A percentile compares a stretch with the other conserved stretches of the same genome.
Evolutionary conservation across 2,113 vertebrate species (phyloP).

Genomic region (Baryphthengus martii): DNA sequence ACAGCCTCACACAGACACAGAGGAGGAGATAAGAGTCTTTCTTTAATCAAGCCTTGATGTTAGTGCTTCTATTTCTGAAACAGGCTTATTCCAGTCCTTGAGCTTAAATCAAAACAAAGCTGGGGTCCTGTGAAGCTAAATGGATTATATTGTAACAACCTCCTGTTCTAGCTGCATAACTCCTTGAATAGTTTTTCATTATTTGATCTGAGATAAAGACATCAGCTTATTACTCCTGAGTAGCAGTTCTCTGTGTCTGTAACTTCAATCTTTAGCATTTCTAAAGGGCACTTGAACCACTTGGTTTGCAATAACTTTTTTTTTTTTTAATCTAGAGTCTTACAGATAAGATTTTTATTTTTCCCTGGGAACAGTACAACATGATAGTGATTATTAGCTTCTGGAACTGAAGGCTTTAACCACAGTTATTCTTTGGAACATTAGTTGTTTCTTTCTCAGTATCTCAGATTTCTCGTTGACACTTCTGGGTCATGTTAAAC

Average conservation of each 20-base stretch:
- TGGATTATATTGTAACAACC: constrained; percentile 22
- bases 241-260: neutral
- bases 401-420: neutral
- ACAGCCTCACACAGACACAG: neutral
- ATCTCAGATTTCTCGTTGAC: constrained; percentile 6
- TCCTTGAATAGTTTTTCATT: constrained; percentile 41
- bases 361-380: neutral
- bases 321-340: neutral
- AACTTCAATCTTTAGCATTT: constrained; percentile 44
- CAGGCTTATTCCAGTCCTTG: constrained; percentile 6
- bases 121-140: neutral
- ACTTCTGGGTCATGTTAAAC: neutral
- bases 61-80: constrained; percentile 36
- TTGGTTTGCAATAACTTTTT: constrained; percentile 6
- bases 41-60: constrained; percentile 7
- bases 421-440: neutral
- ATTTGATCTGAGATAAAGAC: constrained; percentile 30
- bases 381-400: too few relatives aligned
- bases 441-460: neutral
- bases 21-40: neutral
- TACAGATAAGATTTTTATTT: constrained; percentile 39
- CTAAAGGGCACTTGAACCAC: constrained; percentile 13
- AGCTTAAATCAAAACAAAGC: constrained; percentile 53
- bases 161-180: constrained; percentile 10
- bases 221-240: constrained; percentile 31